Base-by-base conservation (phyloP, 2,888 invertebrate genomes). In the Cryptocephalus primarius region DNA sequence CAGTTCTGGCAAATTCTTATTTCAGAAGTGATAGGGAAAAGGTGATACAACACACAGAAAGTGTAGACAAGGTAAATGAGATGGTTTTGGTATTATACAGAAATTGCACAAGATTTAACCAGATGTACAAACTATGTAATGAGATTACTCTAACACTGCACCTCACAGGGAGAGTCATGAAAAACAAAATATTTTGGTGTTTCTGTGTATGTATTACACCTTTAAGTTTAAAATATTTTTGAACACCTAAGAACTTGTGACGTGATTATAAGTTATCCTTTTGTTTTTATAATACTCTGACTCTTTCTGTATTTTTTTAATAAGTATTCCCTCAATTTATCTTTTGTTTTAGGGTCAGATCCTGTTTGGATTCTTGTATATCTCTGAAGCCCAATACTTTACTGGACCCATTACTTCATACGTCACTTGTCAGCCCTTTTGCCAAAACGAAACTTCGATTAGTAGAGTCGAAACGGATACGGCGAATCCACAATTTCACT, bases 341-440 rank as follows among this genome's bases (percentile, higher is more conserved):
- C 11, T 45, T 45, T 52, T 50, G 47, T 64, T 66, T 45, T 54
- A 69, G 66, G 56, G 59, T 49, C 53, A 66, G 58, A 61, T 75
- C 54, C 63, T 76, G 32, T 72, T 74, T 54, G 72, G 73, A 40
- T 67, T 75, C 48, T 64, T 76, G 53, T 72, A 73, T 52, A 60
- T 76, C 38, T 66, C 72, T 1, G 72, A 74, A 60, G 75, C 72
- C 14, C 69, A 68, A 53, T 70, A 70, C 60, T 61, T 71, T 33
- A 60, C 66, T 42, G 56, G 62, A 39, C 58, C 62, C 22, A 47
- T 57, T 39, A 69, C 64, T 55, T 70, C 72, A 1, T 75, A 70
- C 52, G 57, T 75, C 36, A 67, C 70, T 52, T 75, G 72, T 54
- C 69, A 70, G 54, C 71, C 72, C 33, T 75, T 75, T 61, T 72